These are phyloP conservation scores for Drosophila nigrodunni DNA, from an alignment of 1,140 invertebrate species.

Conservation along the genomic window DNA sequence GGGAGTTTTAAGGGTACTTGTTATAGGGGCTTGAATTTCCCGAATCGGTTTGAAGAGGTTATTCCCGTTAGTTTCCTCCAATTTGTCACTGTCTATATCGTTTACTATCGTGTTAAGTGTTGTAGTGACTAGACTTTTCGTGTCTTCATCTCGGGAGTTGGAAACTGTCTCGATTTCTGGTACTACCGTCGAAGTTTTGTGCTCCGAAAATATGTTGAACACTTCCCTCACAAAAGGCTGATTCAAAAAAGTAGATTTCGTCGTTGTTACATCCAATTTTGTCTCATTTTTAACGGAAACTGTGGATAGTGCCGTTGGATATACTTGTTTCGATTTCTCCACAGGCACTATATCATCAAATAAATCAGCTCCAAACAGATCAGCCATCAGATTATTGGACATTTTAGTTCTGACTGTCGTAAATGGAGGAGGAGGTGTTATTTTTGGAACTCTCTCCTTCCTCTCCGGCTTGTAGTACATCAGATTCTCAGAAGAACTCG, in stretches of 20 bases:
- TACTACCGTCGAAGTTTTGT: background rate
- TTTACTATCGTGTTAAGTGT: background rate
- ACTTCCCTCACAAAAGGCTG: background rate
- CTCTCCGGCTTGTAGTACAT: slow-evolving; percentile 3
- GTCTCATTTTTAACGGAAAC: background rate
- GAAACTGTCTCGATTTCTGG: background rate
- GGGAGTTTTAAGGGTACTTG: background rate
- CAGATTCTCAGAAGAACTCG: slow-evolving; percentile 15
- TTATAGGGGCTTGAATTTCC: background rate
- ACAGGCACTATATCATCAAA: background rate
- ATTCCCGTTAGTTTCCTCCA: background rate
- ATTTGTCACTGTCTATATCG: background rate
- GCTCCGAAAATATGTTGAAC: background rate
- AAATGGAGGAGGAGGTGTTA: background rate
- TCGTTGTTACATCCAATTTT: background rate
- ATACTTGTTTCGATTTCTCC: background rate
- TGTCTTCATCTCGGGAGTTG: background rate
- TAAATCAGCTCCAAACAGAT: background rate
- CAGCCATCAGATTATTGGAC: background rate
- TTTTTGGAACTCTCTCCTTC: slow-evolving; percentile 4
- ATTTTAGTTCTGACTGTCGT: slow-evolving; percentile 1
- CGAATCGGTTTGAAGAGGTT: background rate
- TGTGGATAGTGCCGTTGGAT: background rate
- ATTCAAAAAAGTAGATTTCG: background rate
- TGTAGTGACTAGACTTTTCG: background rate